Conservation (phyloP, 2,888 invertebrate genomes). For the Diaperis boleti region DNA sequence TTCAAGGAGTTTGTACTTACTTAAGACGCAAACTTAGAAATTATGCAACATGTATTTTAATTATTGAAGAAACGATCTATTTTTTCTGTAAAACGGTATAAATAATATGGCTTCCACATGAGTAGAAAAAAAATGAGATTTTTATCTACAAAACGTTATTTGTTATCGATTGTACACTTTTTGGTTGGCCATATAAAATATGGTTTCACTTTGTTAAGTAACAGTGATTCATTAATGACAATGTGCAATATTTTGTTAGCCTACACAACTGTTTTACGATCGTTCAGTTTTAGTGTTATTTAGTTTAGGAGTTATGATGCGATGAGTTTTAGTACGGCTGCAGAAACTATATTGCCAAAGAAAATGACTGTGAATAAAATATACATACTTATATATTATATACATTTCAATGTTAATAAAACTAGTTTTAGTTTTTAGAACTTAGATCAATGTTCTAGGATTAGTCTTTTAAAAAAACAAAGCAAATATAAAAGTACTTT, state of each 20-base stretch:
- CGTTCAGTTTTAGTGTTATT: constrained; percentile 26
- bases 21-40: constrained; percentile 22
- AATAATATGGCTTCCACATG: constrained; percentile 49
- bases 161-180: constrained; percentile 41
- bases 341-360: constrained; percentile 63
- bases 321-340: constrained; percentile 50
- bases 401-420: constrained; percentile 60
- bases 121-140: constrained; percentile 36
- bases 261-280: constrained; percentile 31
- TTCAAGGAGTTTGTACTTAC: constrained; percentile 15
- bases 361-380: constrained; percentile 66
- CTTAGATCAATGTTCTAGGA: constrained; percentile 58
- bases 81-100: constrained; percentile 35
- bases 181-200: constrained; percentile 48
- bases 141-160: constrained; percentile 40
- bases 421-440: constrained; percentile 56
- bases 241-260: constrained; percentile 55
- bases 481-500: constrained; percentile 50
- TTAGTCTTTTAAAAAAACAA: constrained; percentile 50
- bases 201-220: constrained; percentile 46
- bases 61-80: constrained; percentile 22
- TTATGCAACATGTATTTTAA: constrained; percentile 14
- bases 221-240: constrained; percentile 29
- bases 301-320: constrained; percentile 22
- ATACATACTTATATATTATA: constrained; percentile 60